phyloP scores from a whole-genome alignment of 2,113 vertebrate genomes.

The Chascanopsetta lugubris region DNA sequence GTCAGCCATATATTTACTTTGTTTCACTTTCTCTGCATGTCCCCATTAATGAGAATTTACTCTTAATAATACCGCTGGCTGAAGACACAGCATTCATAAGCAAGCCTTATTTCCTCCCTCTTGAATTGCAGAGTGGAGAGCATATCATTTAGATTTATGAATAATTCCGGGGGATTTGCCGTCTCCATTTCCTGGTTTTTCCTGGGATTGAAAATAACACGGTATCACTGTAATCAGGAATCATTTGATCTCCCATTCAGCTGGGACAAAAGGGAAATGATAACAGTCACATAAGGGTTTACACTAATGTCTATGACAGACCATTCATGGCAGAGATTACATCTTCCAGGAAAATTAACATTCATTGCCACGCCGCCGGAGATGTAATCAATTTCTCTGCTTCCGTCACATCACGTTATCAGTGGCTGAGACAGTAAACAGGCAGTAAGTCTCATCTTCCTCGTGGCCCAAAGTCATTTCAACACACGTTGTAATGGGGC shows the following conservation, averaged over 20 bases:
- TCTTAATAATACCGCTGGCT: slow-evolving; percentile 78
- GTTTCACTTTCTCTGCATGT: slow-evolving; percentile 57
- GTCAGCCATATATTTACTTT: slow-evolving; percentile 74
- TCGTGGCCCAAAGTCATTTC: slow-evolving; percentile 55
- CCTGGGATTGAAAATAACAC: slow-evolving; percentile 65
- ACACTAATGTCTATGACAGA: slow-evolving; percentile 68
- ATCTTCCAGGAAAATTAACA: slow-evolving; percentile 77
- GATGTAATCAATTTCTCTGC: slow-evolving; percentile 77
- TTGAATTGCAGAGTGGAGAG: slow-evolving; percentile 62
- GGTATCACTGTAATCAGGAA: slow-evolving; percentile 68
- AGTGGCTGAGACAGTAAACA: slow-evolving; percentile 70
- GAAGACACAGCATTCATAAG: slow-evolving; percentile 60
- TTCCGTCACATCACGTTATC: slow-evolving; percentile 75
- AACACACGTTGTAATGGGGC: slow-evolving; percentile 57
- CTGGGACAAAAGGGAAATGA: slow-evolving; percentile 70
- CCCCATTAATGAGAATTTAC: slow-evolving; percentile 69
- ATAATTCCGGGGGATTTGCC: slow-evolving; percentile 72
- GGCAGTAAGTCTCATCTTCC: slow-evolving; percentile 69
- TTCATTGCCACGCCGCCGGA: slow-evolving; percentile 65
- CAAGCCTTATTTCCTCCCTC: slow-evolving; percentile 66
- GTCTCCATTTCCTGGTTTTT: slow-evolving; percentile 68
- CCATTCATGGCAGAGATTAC: slow-evolving; percentile 68
- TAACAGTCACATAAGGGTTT: slow-evolving; percentile 61
- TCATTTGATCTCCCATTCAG: slow-evolving; percentile 73
- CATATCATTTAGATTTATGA: slow-evolving; percentile 75